phyloP scores from a whole-genome alignment of 2,113 vertebrate species.

The Arizona elegans region DNA sequence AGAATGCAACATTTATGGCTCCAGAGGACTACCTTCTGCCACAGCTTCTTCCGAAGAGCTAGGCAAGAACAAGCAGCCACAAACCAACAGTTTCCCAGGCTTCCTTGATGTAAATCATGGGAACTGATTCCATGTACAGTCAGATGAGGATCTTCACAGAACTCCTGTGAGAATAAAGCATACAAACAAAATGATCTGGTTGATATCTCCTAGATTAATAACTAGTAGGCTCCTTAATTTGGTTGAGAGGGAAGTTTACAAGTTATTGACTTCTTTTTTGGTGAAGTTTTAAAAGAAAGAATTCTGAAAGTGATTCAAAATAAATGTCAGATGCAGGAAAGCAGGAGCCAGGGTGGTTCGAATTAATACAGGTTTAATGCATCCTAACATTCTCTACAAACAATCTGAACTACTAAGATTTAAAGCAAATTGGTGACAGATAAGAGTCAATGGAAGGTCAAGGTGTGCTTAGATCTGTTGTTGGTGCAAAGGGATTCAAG shows the following conservation, averaged over 20 bases:
- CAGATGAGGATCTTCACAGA: conserved; percentile 77
- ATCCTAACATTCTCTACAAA: not conserved
- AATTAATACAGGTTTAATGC: not conserved
- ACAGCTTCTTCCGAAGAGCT: conserved; percentile 79
- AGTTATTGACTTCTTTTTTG: not conserved
- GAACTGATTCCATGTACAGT: conserved; percentile 87
- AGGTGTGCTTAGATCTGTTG: not conserved
- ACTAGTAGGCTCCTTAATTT: not conserved
- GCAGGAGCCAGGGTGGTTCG: not conserved
- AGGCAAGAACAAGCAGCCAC: conserved; percentile 89
- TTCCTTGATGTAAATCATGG: conserved; percentile 87
- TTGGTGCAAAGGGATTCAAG: not conserved
- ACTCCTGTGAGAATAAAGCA: conserved; percentile 73
- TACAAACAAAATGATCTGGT: not conserved
- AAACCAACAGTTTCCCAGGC: conserved; percentile 89
- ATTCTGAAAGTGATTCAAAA: not conserved
- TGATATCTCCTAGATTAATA: not conserved
- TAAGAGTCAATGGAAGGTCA: not conserved
- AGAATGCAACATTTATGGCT: not conserved
- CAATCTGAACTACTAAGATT: not conserved
- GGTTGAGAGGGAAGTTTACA: not conserved
- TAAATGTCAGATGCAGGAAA: not conserved
- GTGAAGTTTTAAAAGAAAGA: not conserved
- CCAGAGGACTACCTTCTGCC: conserved; percentile 77
- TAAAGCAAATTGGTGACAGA: not conserved